phyloP scores from a whole-genome alignment of 1,140 invertebrate species.

The Scylla paramamosain region DNA sequence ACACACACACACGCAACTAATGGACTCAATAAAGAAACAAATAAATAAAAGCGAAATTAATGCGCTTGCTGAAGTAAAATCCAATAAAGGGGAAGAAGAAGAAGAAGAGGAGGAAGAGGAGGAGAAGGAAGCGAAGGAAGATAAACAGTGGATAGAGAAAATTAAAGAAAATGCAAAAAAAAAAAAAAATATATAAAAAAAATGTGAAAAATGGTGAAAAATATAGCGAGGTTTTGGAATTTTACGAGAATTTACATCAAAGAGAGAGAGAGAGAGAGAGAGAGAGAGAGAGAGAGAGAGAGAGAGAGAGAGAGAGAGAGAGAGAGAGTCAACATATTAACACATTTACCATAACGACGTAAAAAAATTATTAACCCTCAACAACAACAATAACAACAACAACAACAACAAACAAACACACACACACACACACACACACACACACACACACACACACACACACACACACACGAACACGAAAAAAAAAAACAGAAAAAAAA shows the following conservation, averaged over 20 bases:
- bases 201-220: neutral
- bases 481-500: neutral
- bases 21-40: too few relatives aligned
- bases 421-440: too few relatives aligned
- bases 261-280: neutral
- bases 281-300: neutral
- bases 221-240: neutral
- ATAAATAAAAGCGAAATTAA: too few relatives aligned
- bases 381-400: too few relatives aligned
- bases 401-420: too few relatives aligned
- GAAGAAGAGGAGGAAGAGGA: too few relatives aligned
- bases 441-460: too few relatives aligned
- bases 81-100: too few relatives aligned
- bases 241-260: neutral
- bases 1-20: neutral
- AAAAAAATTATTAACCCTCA: neutral
- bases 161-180: neutral
- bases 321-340: neutral
- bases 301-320: neutral
- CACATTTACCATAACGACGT: neutral
- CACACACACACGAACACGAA: too few relatives aligned
- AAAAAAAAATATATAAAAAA: neutral
- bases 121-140: too few relatives aligned
- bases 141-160: neutral
- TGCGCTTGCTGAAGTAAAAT: too few relatives aligned